These are phyloP conservation scores for Lottia gigantea DNA, from an alignment of 2,888 invertebrate species.

Conservation along the genomic window DNA sequence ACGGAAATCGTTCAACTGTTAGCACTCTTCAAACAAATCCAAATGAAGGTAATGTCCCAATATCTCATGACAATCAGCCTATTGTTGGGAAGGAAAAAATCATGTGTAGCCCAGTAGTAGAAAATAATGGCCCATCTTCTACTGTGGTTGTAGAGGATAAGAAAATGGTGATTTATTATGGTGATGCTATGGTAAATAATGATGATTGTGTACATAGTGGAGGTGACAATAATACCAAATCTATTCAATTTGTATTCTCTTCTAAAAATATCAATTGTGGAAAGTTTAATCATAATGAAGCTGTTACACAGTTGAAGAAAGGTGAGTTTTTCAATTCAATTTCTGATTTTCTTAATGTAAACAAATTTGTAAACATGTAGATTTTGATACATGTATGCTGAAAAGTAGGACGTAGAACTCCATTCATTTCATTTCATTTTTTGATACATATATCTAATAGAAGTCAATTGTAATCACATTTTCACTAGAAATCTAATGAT, in stretches of 20 bases:
- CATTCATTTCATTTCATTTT: too few species aligned
- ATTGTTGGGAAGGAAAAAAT: neutral
- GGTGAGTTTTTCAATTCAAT: conserved; percentile 28
- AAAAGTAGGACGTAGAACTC: too few species aligned
- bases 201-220: conserved; percentile 29
- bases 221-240: conserved; percentile 34
- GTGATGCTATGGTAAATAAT: conserved; percentile 34
- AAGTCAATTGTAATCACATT: too few species aligned
- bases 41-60: neutral
- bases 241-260: conserved; percentile 32
- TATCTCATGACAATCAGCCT: neutral
- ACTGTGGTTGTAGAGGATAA: conserved; percentile 4
- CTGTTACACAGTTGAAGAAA: conserved; percentile 38
- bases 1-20: neutral
- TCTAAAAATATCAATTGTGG: conserved; percentile 29
- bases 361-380: too few species aligned
- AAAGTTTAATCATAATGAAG: conserved; percentile 40
- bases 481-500: too few species aligned
- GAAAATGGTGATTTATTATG: conserved; percentile 32
- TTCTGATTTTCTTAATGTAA: too few species aligned
- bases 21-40: neutral
- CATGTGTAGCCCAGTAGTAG: conserved; percentile 2
- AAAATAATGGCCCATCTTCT: neutral
- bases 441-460: too few species aligned
- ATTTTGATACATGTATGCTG: too few species aligned